Conservation (phyloP, 2,888 invertebrate species). For the Criorhina ranunculi region DNA sequence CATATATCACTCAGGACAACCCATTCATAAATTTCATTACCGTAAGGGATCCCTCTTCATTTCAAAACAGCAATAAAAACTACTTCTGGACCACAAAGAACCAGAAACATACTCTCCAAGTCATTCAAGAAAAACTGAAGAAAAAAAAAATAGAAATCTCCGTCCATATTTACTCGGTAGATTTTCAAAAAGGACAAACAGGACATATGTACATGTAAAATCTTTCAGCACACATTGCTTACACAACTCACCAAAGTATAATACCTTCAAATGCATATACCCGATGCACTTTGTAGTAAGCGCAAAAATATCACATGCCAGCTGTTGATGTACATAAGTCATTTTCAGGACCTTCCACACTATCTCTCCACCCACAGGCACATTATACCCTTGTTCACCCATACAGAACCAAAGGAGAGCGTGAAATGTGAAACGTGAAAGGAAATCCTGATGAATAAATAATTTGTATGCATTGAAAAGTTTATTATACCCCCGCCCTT, state of each 20-base stretch:
- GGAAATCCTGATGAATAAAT: slow-evolving; percentile 77
- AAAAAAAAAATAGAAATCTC: slow-evolving; percentile 27
- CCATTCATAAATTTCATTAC: slow-evolving; percentile 69
- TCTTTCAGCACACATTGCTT: slow-evolving; percentile 44
- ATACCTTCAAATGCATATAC: slow-evolving; percentile 38
- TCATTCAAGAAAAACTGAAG: slow-evolving; percentile 40
- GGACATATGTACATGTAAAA: slow-evolving; percentile 52
- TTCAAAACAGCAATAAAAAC: slow-evolving; percentile 54
- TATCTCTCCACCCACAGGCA: slow-evolving; percentile 24
- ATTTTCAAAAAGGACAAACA: slow-evolving; percentile 62
- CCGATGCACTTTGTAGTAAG: slow-evolving; percentile 25
- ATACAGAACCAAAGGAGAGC: slow-evolving; percentile 30
- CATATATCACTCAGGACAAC: slow-evolving; percentile 21
- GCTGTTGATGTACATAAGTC: slow-evolving; percentile 50
- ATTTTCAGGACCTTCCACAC: slow-evolving; percentile 21
- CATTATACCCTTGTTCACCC: slow-evolving; percentile 34
- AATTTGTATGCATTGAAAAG: slow-evolving; percentile 77
- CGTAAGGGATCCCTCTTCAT: slow-evolving; percentile 43
- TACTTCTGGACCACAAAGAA: slow-evolving; percentile 46
- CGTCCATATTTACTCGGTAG: slow-evolving; percentile 63
- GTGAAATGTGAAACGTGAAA: slow-evolving; percentile 75
- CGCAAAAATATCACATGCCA: slow-evolving; percentile 55
- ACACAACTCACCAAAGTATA: slow-evolving; percentile 3
- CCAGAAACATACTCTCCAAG: slow-evolving; percentile 57
- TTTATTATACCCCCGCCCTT: slow-evolving; percentile 61